A percentile compares a stretch with the other conserved stretches of the same genome.
Conservation (phyloP, 2,113 vertebrate species). For the Nothoprocta pentlandii region DNA sequence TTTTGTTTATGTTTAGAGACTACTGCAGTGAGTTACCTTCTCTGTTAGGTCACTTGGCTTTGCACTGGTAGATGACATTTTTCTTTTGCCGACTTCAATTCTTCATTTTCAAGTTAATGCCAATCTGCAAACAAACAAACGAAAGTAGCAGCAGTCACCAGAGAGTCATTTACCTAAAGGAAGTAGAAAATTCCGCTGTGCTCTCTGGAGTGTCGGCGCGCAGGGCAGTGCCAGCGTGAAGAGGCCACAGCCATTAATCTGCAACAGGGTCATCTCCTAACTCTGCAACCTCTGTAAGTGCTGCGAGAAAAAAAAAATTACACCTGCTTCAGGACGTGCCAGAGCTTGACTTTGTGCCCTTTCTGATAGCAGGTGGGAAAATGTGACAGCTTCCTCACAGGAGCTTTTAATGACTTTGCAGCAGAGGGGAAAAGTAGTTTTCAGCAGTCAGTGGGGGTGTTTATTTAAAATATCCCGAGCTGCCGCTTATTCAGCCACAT, state of each 20-base stretch:
- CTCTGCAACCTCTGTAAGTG: background rate
- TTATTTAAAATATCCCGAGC: conserved; percentile 55
- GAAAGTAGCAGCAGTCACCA: background rate
- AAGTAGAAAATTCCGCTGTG: background rate
- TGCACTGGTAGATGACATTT: background rate
- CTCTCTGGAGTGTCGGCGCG: background rate
- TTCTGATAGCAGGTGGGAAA: conserved; percentile 17
- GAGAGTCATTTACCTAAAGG: background rate
- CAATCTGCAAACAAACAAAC: background rate
- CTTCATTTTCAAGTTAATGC: background rate
- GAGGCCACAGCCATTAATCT: background rate
- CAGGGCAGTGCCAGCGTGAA: background rate
- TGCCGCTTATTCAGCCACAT: conserved; percentile 39
- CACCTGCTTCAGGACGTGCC: background rate
- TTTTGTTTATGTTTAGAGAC: background rate
- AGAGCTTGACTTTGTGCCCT: conserved; percentile 47
- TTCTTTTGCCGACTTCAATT: background rate
- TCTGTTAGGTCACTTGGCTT: background rate
- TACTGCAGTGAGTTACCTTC: background rate
- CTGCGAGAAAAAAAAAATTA: background rate
- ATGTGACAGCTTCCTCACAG: conserved; percentile 25
- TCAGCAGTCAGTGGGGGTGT: conserved; percentile 16
- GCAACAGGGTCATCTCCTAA: background rate
- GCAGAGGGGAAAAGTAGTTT: conserved; percentile 43
- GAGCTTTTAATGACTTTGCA: conserved; percentile 53